phyloP scores from a whole-genome alignment of 1,140 invertebrate genomes.

The Ericerus pela region DNA sequence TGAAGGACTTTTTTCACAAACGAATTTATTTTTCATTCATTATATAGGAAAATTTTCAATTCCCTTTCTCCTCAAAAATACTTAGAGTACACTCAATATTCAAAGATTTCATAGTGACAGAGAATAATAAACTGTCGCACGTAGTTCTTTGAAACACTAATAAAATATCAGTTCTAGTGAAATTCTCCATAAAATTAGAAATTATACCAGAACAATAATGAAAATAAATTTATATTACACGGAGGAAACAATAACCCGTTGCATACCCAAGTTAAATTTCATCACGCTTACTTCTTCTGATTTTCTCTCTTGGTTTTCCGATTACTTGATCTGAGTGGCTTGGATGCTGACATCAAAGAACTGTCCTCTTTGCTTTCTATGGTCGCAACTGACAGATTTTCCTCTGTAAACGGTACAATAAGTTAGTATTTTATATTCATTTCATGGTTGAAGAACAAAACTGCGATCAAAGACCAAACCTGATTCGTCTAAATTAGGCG shows the following conservation, averaged over 20 bases:
- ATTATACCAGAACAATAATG: no score
- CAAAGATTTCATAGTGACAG: no score
- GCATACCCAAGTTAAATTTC: no score
- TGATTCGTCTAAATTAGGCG: constrained; percentile 13
- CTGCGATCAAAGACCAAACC: background rate
- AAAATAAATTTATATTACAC: no score
- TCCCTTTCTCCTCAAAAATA: no score
- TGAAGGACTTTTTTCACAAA: no score
- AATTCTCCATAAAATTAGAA: background rate
- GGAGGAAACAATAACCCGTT: no score
- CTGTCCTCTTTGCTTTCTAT: constrained; percentile 3
- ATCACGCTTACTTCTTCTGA: constrained; percentile 3
- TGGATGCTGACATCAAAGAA: background rate
- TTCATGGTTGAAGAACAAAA: background rate
- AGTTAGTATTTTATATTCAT: background rate
- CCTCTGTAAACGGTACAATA: background rate
- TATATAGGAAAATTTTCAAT: no score
- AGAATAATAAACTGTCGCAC: no score
- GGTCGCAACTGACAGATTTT: background rate
- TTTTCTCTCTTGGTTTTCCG: background rate
- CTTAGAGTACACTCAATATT: no score
- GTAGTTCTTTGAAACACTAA: no score
- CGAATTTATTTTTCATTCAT: no score
- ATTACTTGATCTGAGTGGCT: constrained; percentile 4
- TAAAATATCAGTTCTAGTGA: background rate